These are phyloP conservation scores for Chymomyza caudatula DNA, from an alignment of 2,888 invertebrate genomes.

Conservation along the genomic window DNA sequence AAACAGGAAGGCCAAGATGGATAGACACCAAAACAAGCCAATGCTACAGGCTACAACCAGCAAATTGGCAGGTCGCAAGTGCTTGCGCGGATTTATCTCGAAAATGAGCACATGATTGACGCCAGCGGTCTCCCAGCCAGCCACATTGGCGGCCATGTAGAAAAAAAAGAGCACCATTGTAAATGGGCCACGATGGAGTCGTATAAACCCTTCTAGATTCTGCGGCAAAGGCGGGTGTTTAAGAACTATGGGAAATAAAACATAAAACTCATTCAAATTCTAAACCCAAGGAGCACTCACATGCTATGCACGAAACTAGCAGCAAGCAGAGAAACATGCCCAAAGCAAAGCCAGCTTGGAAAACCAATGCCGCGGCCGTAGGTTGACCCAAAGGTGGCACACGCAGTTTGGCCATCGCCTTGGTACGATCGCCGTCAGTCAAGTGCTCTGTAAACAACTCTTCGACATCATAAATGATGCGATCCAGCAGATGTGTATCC, in stretches of 20 bases:
- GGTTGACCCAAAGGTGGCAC: constrained; percentile 97
- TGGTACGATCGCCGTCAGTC: constrained; percentile 93
- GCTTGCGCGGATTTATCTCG: constrained; percentile 95
- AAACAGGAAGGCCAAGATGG: constrained; percentile 83
- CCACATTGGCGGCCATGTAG: constrained; percentile 94
- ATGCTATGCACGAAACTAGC: constrained; percentile 88
- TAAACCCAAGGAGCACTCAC: constrained; percentile 79
- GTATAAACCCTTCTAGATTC: constrained; percentile 82
- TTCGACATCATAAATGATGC: constrained; percentile 86
- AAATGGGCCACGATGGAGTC: constrained; percentile 94
- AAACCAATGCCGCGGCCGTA: constrained; percentile 90
- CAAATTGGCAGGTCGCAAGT: constrained; percentile 92
- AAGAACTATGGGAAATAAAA: constrained; percentile 19
- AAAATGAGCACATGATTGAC: constrained; percentile 99
- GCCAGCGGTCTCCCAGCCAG: constrained; percentile 96
- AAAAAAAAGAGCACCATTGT: constrained; percentile 93
- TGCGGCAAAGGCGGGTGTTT: constrained; percentile 29
- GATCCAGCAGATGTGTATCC: constrained; percentile 80
- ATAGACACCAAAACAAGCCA: constrained; percentile 94
- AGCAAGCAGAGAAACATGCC: constrained; percentile 93
- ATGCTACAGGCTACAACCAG: constrained; percentile 94
- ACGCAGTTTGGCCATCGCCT: constrained; percentile 96
- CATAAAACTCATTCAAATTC: neutral
- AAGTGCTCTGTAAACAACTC: constrained; percentile 87
- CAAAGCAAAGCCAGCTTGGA: constrained; percentile 94